Conservation (phyloP, 1,140 invertebrate genomes). For the Neodiprion lecontei region DNA sequence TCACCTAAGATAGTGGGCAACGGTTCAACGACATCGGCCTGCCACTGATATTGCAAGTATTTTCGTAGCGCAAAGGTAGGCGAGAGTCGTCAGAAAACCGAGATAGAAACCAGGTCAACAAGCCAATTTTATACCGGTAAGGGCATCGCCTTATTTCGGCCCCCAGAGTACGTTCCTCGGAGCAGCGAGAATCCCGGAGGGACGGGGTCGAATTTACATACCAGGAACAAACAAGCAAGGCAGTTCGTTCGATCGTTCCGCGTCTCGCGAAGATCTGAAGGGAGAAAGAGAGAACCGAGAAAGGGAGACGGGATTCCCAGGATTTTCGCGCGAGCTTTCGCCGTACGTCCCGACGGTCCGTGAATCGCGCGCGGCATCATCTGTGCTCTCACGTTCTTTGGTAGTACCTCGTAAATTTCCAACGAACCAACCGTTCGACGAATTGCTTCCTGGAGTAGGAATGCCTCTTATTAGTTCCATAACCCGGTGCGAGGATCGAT, state of each 20-base stretch:
- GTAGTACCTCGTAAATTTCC: background rate
- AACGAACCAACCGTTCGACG: background rate
- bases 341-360: background rate
- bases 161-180: background rate
- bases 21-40: no score
- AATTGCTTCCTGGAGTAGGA: background rate
- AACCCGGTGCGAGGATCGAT: background rate
- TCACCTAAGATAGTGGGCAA: no score
- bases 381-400: background rate
- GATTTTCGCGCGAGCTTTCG: background rate
- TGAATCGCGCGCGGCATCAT: background rate
- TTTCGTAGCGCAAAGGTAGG: no score
- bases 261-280: background rate
- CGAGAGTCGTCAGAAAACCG: no score
- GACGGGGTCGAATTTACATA: constrained; percentile 1
- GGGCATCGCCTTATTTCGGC: background rate
- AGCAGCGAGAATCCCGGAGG: background rate
- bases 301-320: background rate
- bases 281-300: background rate
- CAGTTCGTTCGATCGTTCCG: background rate
- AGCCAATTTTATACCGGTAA: background rate
- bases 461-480: constrained; percentile 7
- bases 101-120: background rate
- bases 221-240: background rate
- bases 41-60: no score